phyloP scores from a whole-genome alignment of 2,888 invertebrate genomes.

The Limnephilus rhombicus region DNA sequence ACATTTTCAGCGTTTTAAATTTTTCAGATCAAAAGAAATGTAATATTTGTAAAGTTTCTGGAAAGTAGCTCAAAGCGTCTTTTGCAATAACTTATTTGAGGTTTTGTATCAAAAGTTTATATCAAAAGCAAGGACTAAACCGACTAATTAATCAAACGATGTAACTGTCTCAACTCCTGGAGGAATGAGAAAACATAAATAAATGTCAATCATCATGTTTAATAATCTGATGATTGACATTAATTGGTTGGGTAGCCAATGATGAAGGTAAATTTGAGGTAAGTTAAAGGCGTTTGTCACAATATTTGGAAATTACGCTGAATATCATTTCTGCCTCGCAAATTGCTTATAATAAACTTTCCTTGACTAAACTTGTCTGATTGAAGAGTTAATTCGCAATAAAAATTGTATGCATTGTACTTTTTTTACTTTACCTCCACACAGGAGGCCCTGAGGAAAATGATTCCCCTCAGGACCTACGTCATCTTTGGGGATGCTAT shows the following conservation, averaged over 20 bases:
- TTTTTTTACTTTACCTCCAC: no score
- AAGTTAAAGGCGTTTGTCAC: neutral
- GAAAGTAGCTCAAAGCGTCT: neutral
- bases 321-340: neutral
- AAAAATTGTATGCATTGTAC: no score
- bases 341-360: neutral
- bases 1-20: neutral
- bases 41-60: neutral
- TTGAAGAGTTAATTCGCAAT: no score
- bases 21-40: neutral
- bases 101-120: neutral
- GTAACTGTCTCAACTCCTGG: neutral
- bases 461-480: no score
- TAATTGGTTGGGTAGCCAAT: neutral
- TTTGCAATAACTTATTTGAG: neutral
- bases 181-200: neutral
- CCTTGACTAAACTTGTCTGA: neutral
- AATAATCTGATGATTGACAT: neutral
- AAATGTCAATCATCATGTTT: slow-evolving; percentile 1
- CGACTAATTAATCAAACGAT: neutral
- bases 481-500: no score
- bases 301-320: neutral
- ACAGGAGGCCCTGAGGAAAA: no score
- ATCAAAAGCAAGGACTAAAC: neutral
- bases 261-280: neutral